Conservation (phyloP, 30 jellyfish, hydroid and myxozoan species). For the Haliclystus octoradiatus region DNA sequence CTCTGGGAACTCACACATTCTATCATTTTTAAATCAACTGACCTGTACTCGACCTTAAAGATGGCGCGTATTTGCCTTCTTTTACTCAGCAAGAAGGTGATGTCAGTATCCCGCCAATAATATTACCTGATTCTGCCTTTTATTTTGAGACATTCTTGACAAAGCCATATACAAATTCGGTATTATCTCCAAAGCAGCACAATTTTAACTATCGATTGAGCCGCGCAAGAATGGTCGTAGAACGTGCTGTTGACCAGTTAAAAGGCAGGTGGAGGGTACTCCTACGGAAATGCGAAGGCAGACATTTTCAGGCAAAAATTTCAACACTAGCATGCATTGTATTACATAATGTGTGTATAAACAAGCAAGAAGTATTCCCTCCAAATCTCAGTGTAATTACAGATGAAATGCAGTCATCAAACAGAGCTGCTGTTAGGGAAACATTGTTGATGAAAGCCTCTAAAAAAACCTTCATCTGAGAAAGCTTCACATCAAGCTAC, state of each 20-base stretch:
- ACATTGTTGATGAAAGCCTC: too few relatives aligned
- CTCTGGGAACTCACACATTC: slow-evolving; percentile 55
- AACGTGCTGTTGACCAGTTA: too few relatives aligned
- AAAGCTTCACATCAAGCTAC: too few relatives aligned
- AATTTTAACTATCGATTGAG: slow-evolving; percentile 59
- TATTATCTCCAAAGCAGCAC: slow-evolving; percentile 28
- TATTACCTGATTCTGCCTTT: slow-evolving; percentile 56
- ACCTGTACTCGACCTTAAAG: slow-evolving; percentile 31
- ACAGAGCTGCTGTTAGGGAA: too few relatives aligned
- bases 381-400: slow-evolving; percentile 22
- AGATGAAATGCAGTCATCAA: too few relatives aligned
- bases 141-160: slow-evolving; percentile 24
- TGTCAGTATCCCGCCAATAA: slow-evolving; percentile 32
- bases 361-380: slow-evolving; percentile 29
- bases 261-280: slow-evolving; percentile 46
- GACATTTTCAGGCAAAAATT: slow-evolving; percentile 24
- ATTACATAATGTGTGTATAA: slow-evolving; percentile 39
- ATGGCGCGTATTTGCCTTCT: too few relatives aligned
- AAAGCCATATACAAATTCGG: slow-evolving; percentile 65
- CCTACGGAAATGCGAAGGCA: slow-evolving; percentile 35
- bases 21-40: slow-evolving; percentile 37
- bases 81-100: too few relatives aligned
- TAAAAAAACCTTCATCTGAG: too few relatives aligned
- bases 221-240: slow-evolving; percentile 60
- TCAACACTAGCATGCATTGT: slow-evolving; percentile 49